A percentile compares a stretch with the other conserved stretches of the same genome.
phyloP scores from a whole-genome alignment of 2,113 vertebrate species.

The Gallinago jamesoni region DNA sequence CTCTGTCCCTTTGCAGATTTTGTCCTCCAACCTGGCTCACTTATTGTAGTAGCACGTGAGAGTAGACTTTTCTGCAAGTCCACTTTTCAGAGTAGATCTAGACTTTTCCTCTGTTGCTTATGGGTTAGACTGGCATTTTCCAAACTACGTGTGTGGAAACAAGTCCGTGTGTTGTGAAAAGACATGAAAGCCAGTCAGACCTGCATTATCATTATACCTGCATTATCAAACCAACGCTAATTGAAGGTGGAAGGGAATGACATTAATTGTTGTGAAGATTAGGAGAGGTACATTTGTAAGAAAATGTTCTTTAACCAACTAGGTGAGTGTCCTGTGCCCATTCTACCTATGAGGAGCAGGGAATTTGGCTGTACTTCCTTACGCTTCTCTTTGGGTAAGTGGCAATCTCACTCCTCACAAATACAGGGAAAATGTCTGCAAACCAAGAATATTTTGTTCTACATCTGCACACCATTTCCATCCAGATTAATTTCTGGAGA shows the following conservation, averaged over 20 bases:
- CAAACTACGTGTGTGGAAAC: no score
- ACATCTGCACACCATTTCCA: neutral
- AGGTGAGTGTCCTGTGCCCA: neutral
- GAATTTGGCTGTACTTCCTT: neutral
- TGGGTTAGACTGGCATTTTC: neutral
- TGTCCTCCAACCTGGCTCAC: neutral
- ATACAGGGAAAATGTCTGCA: neutral
- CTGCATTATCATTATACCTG: neutral
- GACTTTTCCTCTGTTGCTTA: neutral
- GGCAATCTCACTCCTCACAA: neutral
- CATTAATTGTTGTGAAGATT: neutral
- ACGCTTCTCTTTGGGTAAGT: neutral
- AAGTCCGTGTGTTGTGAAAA: neutral
- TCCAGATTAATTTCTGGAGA: neutral
- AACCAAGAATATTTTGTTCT: neutral
- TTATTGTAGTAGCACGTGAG: neutral
- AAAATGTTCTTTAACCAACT: neutral
- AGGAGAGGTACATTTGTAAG: neutral
- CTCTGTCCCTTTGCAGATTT: neutral
- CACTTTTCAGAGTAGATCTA: neutral
- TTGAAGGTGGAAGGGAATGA: neutral
- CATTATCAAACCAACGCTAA: neutral
- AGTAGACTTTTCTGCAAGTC: neutral
- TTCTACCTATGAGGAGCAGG: neutral
- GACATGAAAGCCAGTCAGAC: neutral